These are phyloP conservation scores for Tinamus major DNA, from an alignment of 2,797 vertebrate species.

Conservation along the genomic window DNA sequence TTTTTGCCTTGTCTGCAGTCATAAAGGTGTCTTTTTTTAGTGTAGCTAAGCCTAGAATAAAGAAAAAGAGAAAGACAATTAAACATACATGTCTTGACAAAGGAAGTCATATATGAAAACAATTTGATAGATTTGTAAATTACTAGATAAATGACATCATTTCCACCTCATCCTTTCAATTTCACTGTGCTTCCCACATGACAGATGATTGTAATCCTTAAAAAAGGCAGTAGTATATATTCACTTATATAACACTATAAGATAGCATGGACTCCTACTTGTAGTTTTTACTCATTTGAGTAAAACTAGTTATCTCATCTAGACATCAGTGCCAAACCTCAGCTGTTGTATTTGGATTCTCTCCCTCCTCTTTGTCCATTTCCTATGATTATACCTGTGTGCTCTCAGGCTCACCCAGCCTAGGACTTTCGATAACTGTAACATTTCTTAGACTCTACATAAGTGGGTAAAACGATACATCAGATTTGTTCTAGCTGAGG, in stretches of 20 bases:
- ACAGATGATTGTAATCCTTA: neutral
- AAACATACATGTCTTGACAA: neutral
- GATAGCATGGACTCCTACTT: no score
- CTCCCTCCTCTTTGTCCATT: neutral
- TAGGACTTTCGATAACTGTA: neutral
- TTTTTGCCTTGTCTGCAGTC: conserved; percentile 63
- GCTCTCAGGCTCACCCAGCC: no score
- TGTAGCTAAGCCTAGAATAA: conserved; percentile 77
- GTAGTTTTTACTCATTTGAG: no score
- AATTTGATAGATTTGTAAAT: neutral
- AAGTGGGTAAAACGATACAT: neutral
- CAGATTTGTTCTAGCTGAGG: neutral
- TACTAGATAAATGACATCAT: neutral
- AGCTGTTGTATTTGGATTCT: neutral
- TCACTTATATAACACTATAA: no score
- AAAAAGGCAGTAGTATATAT: neutral
- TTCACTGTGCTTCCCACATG: neutral
- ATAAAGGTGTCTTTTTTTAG: conserved; percentile 76
- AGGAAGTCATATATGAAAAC: neutral
- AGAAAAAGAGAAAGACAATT: neutral
- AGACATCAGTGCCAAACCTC: neutral
- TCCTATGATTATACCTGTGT: neutral
- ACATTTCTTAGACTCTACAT: neutral
- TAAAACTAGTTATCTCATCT: no score
- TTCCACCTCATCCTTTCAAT: neutral